A percentile compares a stretch with the other conserved stretches of the same genome.
These are phyloP conservation scores for Sturnus vulgaris DNA, from an alignment of 2,113 vertebrate genomes.

Conservation along the genomic window DNA sequence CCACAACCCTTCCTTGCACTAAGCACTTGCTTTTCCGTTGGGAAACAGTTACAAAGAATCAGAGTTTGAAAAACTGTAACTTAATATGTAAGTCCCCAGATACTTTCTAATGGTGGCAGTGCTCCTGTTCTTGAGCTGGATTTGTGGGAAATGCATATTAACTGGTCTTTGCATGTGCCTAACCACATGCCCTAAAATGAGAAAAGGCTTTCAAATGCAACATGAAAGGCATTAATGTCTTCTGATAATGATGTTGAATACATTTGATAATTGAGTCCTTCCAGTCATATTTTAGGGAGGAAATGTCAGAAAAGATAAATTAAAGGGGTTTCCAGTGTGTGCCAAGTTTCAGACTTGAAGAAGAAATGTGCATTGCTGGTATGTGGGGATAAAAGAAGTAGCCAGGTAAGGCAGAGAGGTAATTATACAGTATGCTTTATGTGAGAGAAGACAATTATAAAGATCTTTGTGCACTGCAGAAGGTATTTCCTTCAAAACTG, in stretches of 20 bases:
- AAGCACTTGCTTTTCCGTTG: background rate
- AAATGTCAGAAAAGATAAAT: background rate
- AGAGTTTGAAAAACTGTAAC: background rate
- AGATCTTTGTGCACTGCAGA: background rate
- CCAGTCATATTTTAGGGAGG: background rate
- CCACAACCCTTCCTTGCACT: background rate
- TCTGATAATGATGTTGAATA: background rate
- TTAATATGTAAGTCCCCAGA: background rate
- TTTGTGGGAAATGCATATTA: background rate
- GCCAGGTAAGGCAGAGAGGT: rapidly evolving
- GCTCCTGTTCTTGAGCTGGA: background rate
- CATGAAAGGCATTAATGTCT: background rate
- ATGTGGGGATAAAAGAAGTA: background rate
- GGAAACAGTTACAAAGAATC: background rate
- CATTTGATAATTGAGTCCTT: background rate
- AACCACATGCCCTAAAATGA: background rate
- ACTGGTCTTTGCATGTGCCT: background rate
- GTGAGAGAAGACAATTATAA: background rate
- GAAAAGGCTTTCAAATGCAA: background rate
- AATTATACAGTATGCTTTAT: background rate
- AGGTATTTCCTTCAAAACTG: background rate
- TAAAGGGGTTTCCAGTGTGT: background rate
- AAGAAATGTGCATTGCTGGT: background rate
- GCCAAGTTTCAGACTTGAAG: background rate
- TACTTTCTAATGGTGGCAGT: background rate